phyloP scores from a whole-genome alignment of 2,888 invertebrate species.

The Smittia sp. region DNA sequence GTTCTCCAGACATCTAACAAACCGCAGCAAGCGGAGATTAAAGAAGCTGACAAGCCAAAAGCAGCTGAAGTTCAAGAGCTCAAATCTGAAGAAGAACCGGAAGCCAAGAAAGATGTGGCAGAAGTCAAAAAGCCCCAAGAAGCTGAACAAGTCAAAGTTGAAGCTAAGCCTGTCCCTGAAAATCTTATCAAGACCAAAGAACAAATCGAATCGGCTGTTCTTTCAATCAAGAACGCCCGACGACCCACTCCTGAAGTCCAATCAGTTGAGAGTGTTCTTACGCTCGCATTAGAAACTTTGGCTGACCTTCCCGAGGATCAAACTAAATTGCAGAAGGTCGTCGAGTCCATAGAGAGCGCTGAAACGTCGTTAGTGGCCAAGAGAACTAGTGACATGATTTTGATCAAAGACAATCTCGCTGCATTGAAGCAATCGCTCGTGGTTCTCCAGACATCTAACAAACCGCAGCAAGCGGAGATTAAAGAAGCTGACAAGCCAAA shows the following conservation, averaged over 20 bases:
- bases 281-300: conserved; percentile 30
- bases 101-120: conserved; percentile 42
- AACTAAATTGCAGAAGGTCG: conserved; percentile 36
- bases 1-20: conserved; percentile 42
- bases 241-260: conserved; percentile 15
- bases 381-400: conserved; percentile 42
- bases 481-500: conserved; percentile 42
- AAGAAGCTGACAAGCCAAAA: conserved; percentile 42
- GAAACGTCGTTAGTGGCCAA: conserved; percentile 40
- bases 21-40: conserved; percentile 44
- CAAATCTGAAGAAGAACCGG: conserved; percentile 16
- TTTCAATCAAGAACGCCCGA: conserved; percentile 20
- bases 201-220: background rate
- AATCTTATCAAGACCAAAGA: conserved; percentile 39
- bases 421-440: conserved; percentile 40
- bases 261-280: background rate
- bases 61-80: conserved; percentile 42
- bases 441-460: conserved; percentile 42
- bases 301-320: conserved; percentile 43
- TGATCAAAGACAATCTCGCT: conserved; percentile 42
- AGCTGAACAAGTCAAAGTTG: conserved; percentile 43
- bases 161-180: conserved; percentile 42
- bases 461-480: conserved; percentile 43
- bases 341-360: conserved; percentile 34
- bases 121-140: conserved; percentile 43